These are phyloP conservation scores for Esperia sulphurella DNA, from an alignment of 2,888 invertebrate genomes.

Conservation along the genomic window DNA sequence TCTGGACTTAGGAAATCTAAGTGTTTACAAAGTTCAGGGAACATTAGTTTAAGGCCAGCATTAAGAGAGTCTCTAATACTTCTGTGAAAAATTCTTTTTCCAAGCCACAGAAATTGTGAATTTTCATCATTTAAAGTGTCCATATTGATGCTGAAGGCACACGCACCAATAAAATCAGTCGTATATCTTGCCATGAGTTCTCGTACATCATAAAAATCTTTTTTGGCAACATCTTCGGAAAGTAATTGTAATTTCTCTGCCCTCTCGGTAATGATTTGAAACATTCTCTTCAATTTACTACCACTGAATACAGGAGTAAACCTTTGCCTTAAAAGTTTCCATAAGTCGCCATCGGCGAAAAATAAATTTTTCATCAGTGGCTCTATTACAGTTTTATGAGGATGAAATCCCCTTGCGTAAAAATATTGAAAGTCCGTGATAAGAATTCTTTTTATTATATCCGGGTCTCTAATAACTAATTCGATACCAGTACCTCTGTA, in stretches of 20 bases:
- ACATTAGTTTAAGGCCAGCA: slow-evolving; percentile 47
- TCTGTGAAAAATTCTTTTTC: slow-evolving; percentile 56
- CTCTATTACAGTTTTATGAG: slow-evolving; percentile 52
- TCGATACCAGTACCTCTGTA: slow-evolving; percentile 50
- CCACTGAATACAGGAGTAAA: slow-evolving; percentile 64
- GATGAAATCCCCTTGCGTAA: slow-evolving; percentile 50
- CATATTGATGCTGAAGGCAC: slow-evolving; percentile 65
- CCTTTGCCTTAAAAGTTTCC: slow-evolving; percentile 58
- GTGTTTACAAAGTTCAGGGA: slow-evolving; percentile 55
- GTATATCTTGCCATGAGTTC: slow-evolving; percentile 69
- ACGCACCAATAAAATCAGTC: slow-evolving; percentile 65
- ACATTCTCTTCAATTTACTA: slow-evolving; percentile 65
- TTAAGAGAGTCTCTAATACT: slow-evolving; percentile 41
- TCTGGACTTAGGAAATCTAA: slow-evolving; percentile 45
- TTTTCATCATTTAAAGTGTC: slow-evolving; percentile 55
- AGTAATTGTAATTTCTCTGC: slow-evolving; percentile 55
- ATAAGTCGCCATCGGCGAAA: slow-evolving; percentile 61
- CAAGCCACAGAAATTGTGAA: slow-evolving; percentile 58
- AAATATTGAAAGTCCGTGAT: slow-evolving; percentile 56
- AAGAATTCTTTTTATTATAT: slow-evolving; percentile 54
- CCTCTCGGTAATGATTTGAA: slow-evolving; percentile 57
- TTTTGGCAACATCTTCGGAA: slow-evolving; percentile 40
- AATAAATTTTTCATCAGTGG: slow-evolving; percentile 61
- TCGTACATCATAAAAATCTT: slow-evolving; percentile 50
- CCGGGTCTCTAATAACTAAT: slow-evolving; percentile 59